Evolutionary conservation across 2,888 invertebrate genomes (phyloP).

Genomic region (Gasteruption jaculator): DNA sequence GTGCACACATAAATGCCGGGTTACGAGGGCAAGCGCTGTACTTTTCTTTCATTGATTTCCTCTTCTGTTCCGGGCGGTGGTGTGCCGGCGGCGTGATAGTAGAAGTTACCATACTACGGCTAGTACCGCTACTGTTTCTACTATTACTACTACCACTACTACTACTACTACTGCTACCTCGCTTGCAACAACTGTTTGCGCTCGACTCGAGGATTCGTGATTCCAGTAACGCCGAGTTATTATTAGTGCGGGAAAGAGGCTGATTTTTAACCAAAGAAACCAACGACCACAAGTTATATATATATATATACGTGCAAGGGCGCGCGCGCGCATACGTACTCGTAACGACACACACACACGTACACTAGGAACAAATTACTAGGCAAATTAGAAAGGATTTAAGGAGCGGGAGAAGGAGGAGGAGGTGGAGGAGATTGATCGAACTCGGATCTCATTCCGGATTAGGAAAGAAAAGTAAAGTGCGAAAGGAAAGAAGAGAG

Average conservation of each 20-base stretch:
- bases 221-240: no score
- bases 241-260: slow-evolving; percentile 3
- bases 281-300: slow-evolving; percentile 4
- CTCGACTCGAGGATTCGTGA: no score
- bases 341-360: background rate
- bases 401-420: background rate
- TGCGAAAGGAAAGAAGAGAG: slow-evolving; percentile 6
- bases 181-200: no score
- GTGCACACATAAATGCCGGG: slow-evolving; percentile 37
- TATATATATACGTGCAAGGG: slow-evolving; percentile 2
- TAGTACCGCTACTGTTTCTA: no score
- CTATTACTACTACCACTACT: no score
- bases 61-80: slow-evolving; percentile 42
- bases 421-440: no score
- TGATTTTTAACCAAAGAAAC: no score
- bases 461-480: background rate
- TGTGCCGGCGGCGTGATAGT: slow-evolving; percentile 33
- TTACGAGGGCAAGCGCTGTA: slow-evolving; percentile 35
- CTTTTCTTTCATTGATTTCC: slow-evolving; percentile 45
- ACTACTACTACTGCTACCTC: no score
- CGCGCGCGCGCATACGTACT: slow-evolving; percentile 12
- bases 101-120: no score
- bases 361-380: slow-evolving; percentile 2
- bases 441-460: no score
- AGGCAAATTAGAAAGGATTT: slow-evolving; percentile 8